A percentile compares a stretch with the other conserved stretches of the same genome.
Conservation (phyloP, 2,888 invertebrate genomes). For the Cryptus armator region DNA sequence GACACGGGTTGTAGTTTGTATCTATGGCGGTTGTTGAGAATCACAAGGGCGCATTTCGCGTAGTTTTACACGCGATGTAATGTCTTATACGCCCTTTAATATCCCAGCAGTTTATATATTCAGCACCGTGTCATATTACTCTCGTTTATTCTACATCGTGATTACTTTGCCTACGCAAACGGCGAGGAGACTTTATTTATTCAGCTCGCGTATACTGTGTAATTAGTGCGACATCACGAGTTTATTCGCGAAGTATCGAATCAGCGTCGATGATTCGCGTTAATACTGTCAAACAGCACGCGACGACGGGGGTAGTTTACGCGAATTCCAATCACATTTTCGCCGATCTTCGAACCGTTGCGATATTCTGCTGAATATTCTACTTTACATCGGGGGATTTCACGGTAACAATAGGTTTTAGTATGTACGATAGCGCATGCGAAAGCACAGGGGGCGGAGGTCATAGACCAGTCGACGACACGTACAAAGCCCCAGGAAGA, state of each 20-base stretch:
- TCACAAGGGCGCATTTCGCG: too few species aligned
- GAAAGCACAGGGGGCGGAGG: neutral
- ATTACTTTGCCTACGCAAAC: neutral
- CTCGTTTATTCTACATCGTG: neutral
- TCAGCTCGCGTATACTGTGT: neutral
- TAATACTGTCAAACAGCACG: neutral
- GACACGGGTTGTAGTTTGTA: too few species aligned
- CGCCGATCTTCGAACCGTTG: neutral
- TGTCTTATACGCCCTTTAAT: neutral
- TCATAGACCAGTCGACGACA: constrained; percentile 16
- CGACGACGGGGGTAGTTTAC: too few species aligned
- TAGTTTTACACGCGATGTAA: neutral
- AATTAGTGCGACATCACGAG: constrained; percentile 12
- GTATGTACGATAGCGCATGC: neutral
- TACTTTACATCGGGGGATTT: neutral
- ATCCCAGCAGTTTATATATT: neutral
- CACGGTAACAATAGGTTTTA: neutral
- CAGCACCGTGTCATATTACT: too few species aligned
- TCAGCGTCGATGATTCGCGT: neutral
- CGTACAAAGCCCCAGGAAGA: constrained; percentile 1
- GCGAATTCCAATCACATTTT: neutral
- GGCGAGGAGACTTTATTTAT: neutral
- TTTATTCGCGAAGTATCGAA: neutral
- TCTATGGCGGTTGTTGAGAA: too few species aligned
- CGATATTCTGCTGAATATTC: constrained; percentile 13